Evolutionary conservation across 92 coral and sea anemone genomes (phyloP), one percentile per base, ranked within the genome.

Genomic region (Micromussa lordhowensis): DNA sequence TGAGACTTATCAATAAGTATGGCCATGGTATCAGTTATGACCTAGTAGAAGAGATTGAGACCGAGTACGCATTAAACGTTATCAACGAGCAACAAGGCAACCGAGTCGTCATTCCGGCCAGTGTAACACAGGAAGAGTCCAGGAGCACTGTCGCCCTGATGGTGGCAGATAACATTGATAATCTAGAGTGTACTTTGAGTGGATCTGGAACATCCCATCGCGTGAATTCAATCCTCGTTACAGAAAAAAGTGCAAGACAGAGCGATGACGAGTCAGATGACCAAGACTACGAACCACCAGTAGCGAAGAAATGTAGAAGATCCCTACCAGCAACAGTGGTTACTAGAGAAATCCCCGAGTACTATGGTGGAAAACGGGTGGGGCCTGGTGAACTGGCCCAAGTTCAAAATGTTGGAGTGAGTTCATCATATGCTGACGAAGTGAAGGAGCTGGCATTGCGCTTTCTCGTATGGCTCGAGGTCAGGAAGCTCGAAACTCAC

Each of bases 401-500:
- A 58, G 93, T 92, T n/a, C 89, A 86, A 82, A 73, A 94, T 73
- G 71, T 94, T 14, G 94, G 94, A 54, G 68, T 76, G 9, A n/a
- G n/a, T n/a, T n/a, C 91, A 14, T 85, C 92, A 26, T 94, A 90
- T 63, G 31, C 32, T 59, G 90, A 90, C 30, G 87, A 87, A 57
- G 87, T 92, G 24, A 92, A 90, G 73, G 69, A 77, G 61, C 78
- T 75, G 64, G 48, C 75, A 35, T 57, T 88, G 91, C 89, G 81
- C 55, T 92, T 88, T 68, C 97, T 91, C 51, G 93, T 92, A 59
- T 92, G 97, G 93, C 29, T 90, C 55, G 94, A 94, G 68, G 82
- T 94, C 26, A 90, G 97, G n/a, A n/a, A n/a, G n/a, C n/a, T n/a
- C n/a, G n/a, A n/a, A n/a, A n/a, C n/a, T n/a, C n/a, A n/a, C n/a